Conservation (phyloP, 2,113 vertebrate genomes). For the Epinephelus cyanopodus region DNA sequence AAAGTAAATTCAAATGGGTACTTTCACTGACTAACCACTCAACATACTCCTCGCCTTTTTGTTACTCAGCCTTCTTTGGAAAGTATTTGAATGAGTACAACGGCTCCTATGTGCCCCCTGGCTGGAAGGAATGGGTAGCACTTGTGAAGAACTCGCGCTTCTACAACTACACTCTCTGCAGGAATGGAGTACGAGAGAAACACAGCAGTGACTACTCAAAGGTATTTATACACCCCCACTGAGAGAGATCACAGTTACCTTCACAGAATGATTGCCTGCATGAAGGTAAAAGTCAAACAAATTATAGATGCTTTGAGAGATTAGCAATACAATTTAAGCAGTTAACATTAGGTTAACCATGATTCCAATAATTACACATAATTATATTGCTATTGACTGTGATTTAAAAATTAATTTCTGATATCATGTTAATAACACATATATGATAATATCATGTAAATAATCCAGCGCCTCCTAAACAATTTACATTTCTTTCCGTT, state of each 20-base stretch:
- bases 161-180: conserved; percentile 97
- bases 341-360: neutral
- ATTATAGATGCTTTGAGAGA: neutral
- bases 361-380: too few relatives aligned
- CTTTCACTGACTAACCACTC: too few relatives aligned
- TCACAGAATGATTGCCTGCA: neutral
- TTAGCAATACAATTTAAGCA: neutral
- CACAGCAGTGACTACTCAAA: conserved; percentile 92
- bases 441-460: too few relatives aligned
- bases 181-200: conserved; percentile 94
- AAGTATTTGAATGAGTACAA: conserved; percentile 99
- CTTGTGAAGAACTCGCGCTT: conserved; percentile 97
- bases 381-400: too few relatives aligned
- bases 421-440: too few relatives aligned
- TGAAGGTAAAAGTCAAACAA: neutral
- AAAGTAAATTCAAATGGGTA: neutral
- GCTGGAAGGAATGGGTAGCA: conserved; percentile 98
- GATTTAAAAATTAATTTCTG: too few relatives aligned
- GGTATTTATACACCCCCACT: conserved; percentile 78
- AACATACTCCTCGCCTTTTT: conserved; percentile 17
- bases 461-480: too few relatives aligned
- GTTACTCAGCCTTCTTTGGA: conserved; percentile 92
- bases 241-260: neutral
- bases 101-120: conserved; percentile 95
- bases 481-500: too few relatives aligned